Conservation (phyloP, 1,140 invertebrate genomes). For the Rhopalosiphum maidis region DNA sequence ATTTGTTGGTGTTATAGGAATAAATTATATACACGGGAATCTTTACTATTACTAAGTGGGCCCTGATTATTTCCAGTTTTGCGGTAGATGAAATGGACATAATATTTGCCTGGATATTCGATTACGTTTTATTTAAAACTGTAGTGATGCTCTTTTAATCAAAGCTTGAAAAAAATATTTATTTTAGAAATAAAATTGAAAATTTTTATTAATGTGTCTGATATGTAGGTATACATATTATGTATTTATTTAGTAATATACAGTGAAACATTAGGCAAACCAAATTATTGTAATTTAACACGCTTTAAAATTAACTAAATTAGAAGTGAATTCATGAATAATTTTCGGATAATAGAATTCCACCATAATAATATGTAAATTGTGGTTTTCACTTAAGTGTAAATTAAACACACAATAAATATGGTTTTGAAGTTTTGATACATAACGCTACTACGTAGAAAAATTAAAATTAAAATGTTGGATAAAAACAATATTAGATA, state of each 20-base stretch:
- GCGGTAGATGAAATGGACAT: too few relatives aligned
- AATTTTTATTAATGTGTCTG: not conserved
- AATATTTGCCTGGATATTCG: too few relatives aligned
- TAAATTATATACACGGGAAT: too few relatives aligned
- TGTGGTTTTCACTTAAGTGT: not conserved
- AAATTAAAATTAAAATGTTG: not conserved
- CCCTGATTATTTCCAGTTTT: too few relatives aligned
- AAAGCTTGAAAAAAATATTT: not conserved
- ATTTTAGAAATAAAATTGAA: not conserved
- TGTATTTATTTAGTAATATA: not conserved
- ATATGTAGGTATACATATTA: not conserved
- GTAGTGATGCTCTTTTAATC: not conserved
- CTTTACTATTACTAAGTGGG: too few relatives aligned
- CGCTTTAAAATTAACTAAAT: not conserved
- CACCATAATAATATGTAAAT: not conserved
- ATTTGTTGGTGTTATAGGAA: too few relatives aligned
- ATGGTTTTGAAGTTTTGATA: not conserved
- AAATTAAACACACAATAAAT: not conserved
- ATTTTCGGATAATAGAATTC: not conserved
- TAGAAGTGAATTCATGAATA: constrained; percentile 1
- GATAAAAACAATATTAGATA: not conserved
- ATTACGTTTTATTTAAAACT: not conserved
- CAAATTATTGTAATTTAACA: not conserved
- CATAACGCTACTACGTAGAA: not conserved
- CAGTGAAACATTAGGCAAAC: not conserved